Percentiles rank a stretch among this genome's conserved stretches.
phyloP scores from a whole-genome alignment of 2,113 vertebrate species.

The Cyphomyrus plagiostoma region DNA sequence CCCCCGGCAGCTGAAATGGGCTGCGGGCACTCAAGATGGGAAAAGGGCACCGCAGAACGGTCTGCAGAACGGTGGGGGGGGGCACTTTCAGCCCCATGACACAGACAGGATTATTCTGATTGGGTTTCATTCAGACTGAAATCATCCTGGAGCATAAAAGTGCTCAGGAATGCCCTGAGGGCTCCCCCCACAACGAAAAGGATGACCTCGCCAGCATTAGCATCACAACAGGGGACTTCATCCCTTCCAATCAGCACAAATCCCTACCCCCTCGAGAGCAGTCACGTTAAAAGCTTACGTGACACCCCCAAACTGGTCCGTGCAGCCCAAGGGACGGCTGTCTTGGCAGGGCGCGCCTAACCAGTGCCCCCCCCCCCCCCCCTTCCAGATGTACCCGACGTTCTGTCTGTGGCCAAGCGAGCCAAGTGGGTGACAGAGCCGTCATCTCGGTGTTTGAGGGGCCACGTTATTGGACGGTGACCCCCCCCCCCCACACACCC shows the following conservation, averaged over 20 bases:
- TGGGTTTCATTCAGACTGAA: conserved; percentile 32
- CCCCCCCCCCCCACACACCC: not conserved
- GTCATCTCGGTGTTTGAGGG: not conserved
- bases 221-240: conserved; percentile 33
- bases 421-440: not conserved
- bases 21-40: not conserved
- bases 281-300: not conserved
- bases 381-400: not conserved
- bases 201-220: conserved; percentile 24
- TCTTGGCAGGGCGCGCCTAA: not conserved
- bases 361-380: not conserved
- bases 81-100: not conserved
- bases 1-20: not conserved
- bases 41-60: not conserved
- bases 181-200: conserved; percentile 14
- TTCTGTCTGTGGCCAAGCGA: not conserved
- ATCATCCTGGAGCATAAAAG: conserved; percentile 10
- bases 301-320: not conserved
- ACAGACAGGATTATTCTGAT: not conserved
- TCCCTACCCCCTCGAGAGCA: not conserved
- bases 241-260: conserved; percentile 17
- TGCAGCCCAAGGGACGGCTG: not conserved
- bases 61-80: not conserved
- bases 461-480: not conserved
- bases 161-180: conserved; percentile 12